Base-by-base conservation (phyloP, 1,140 invertebrate species). In the Saccostrea glomerata region DNA sequence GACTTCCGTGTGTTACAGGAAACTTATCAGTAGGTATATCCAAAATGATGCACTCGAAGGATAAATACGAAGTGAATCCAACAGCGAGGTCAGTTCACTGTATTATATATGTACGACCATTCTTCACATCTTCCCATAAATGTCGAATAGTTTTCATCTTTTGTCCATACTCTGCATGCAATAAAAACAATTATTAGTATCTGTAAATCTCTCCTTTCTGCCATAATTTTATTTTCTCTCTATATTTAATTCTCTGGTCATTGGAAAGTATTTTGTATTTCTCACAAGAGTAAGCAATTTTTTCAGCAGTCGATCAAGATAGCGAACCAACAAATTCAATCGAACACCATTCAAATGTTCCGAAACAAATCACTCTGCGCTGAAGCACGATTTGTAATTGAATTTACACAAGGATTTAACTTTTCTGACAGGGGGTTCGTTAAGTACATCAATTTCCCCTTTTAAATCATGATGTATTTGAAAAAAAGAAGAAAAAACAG, bases 11-110 rank as follows among this genome's bases (percentile, higher is more conserved):
- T 77, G 23, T 13, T 77, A 36, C 15, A 20, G 17, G n/a, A 63
- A 20, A 20, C 17, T 63, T 20, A 30, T 25, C 30, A 66, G 60
- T 66, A 23, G 20, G 23, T 23, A 66, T 66, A 36, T 15, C n/a
- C 11, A 77, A 30, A 25, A 77, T 77, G 70, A 77, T 77, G 70
- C 70, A 77, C 15, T 77, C 70, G 15, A 77, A 77, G 70, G 70
- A 77, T 25, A 77, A 77, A 30, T 77, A 77, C 70, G 70, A 77
- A 15, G 70, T 77, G 12, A 77, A 77, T 36, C 70, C 70, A 30
- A 23, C 23, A 36, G 13, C 70, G 25, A 77, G 70, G 70, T 77
- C 15, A 77, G 70, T 77, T 36, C 25, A 23, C 70, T 77, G 70
- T 77, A 23, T 77, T 77, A 12, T 77, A 25, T 77, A 30, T 12